Evolutionary conservation across 2,113 vertebrate species (phyloP).

Genomic region (Psilopsiagon aurifrons): DNA sequence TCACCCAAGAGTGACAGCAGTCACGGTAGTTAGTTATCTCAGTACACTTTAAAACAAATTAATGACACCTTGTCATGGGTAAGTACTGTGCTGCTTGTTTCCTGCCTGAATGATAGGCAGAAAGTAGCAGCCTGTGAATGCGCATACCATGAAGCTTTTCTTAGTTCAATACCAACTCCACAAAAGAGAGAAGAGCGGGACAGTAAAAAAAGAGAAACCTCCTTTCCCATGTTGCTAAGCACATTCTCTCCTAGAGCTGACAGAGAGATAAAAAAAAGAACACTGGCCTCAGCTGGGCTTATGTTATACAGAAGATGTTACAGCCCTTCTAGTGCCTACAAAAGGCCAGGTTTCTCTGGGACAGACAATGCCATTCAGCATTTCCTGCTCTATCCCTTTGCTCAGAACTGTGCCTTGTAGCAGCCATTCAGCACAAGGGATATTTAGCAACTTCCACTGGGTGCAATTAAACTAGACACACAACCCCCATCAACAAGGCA

Average conservation of each 20-base stretch:
- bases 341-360: background rate
- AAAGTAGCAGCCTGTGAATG: background rate
- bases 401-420: background rate
- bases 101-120: background rate
- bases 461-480: background rate
- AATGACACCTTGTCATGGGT: background rate
- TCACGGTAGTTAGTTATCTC: background rate
- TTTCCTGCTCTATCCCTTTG: accelerated
- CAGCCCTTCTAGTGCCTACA: background rate
- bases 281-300: background rate
- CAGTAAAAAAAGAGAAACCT: background rate
- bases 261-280: background rate
- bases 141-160: background rate
- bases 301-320: background rate
- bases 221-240: background rate
- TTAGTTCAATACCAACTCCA: background rate
- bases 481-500: background rate
- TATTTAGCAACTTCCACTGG: background rate
- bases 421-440: background rate
- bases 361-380: background rate
- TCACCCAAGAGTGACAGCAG: background rate
- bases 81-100: background rate
- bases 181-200: background rate
- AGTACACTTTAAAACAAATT: background rate
- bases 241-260: background rate